Evolutionary conservation across 1,140 invertebrate species (phyloP).

Genomic region (Nasonia vitripennis): DNA sequence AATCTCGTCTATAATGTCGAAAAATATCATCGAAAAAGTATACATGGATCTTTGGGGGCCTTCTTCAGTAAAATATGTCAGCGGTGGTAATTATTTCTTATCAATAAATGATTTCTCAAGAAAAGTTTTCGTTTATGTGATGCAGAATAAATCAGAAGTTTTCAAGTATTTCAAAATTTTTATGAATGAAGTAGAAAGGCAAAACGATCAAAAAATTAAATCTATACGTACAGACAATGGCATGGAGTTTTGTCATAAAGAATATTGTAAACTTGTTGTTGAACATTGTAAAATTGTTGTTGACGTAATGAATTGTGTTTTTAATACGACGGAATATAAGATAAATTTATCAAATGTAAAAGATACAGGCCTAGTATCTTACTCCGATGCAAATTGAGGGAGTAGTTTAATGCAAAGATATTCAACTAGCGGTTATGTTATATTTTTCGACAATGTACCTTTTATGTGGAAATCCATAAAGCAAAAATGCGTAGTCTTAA

Average conservation of each 20-base stretch:
- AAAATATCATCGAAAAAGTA: background rate
- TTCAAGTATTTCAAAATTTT: background rate
- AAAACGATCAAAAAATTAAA: background rate
- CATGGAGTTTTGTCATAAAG: background rate
- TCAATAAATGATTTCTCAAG: constrained; percentile 1
- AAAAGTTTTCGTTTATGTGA: constrained; percentile 14
- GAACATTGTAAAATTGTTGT: constrained; percentile 3
- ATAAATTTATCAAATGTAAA: background rate
- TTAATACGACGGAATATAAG: background rate
- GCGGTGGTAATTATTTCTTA: constrained; percentile 7
- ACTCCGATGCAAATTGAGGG: constrained; percentile 1
- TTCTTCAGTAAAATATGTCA: background rate
- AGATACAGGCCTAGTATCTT: background rate
- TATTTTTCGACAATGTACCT: background rate
- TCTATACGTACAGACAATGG: background rate
- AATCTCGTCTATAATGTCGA: background rate
- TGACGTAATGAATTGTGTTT: background rate
- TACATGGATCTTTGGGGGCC: constrained; percentile 7
- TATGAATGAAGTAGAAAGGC: background rate
- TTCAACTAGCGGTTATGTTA: background rate
- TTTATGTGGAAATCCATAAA: constrained; percentile 15
- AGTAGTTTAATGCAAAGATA: background rate
- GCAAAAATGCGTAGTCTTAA: background rate
- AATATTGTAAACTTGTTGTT: background rate
- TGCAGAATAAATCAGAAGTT: constrained; percentile 5